A percentile compares a stretch with the other conserved stretches of the same genome.
phyloP scores from a whole-genome alignment of 92 coral and sea anemone species.

The Porites cylindrica region DNA sequence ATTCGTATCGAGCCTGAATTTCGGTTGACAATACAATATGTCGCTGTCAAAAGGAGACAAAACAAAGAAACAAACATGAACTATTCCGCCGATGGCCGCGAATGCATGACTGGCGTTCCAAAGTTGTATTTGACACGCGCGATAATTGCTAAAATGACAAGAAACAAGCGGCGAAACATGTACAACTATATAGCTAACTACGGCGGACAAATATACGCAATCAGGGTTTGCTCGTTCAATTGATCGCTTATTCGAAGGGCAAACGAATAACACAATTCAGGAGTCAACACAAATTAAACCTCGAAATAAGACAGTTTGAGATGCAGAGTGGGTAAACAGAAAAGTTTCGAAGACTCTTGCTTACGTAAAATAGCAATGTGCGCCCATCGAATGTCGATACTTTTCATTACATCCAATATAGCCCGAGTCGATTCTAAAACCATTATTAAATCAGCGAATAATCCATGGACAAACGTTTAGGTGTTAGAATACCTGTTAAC shows the following conservation, averaged over 20 bases:
- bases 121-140: slow-evolving; percentile 38
- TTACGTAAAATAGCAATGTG: neutral
- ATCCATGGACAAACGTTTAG: neutral
- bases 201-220: neutral
- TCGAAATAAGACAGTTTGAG: neutral
- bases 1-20: neutral
- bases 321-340: neutral
- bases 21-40: neutral
- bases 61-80: slow-evolving; percentile 13
- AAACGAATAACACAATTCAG: neutral
- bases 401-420: neutral
- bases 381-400: neutral
- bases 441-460: neutral
- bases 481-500: slow-evolving; percentile 29
- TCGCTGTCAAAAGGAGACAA: slow-evolving; percentile 13
- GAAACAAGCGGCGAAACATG: neutral
- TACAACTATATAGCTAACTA: neutral
- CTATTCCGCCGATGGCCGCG: slow-evolving; percentile 3
- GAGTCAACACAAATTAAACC: slow-evolving; percentile 1
- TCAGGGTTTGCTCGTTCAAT: neutral
- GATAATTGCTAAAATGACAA: slow-evolving; percentile 12
- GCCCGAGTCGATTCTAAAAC: neutral
- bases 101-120: slow-evolving; percentile 32
- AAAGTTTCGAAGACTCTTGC: neutral
- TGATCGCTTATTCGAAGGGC: slow-evolving; percentile 25